Percentiles rank a stretch among this genome's conserved stretches.
phyloP scores from a whole-genome alignment of 2,113 vertebrate species.

The Alethe diademata region DNA sequence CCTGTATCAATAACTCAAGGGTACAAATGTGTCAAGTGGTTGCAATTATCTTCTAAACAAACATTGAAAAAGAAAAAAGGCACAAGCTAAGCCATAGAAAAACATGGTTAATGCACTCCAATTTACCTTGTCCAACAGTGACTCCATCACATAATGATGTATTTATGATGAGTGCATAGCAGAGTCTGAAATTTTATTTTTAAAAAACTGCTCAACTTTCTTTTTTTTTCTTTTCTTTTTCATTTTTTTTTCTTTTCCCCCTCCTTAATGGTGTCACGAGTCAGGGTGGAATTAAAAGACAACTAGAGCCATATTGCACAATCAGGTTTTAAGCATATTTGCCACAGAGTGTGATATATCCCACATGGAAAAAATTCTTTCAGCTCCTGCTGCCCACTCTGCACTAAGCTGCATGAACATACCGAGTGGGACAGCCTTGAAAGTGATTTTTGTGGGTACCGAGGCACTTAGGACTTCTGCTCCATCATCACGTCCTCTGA shows the following conservation, averaged over 20 bases:
- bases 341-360: neutral
- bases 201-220: neutral
- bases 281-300: neutral
- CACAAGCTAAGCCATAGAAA: neutral
- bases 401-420: neutral
- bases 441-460: neutral
- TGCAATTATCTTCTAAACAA: constrained; percentile 28
- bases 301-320: neutral
- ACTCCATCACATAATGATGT: neutral
- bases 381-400: neutral
- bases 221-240: no score
- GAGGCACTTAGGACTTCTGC: neutral
- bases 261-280: neutral
- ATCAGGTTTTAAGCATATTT: neutral
- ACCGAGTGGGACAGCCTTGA: neutral
- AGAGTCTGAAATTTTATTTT: neutral
- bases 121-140: neutral
- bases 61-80: neutral
- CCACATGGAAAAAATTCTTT: neutral
- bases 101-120: neutral
- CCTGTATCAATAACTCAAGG: neutral
- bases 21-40: neutral
- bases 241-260: rapidly evolving
- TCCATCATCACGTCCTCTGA: neutral
- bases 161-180: neutral